phyloP scores from a whole-genome alignment of 2,113 vertebrate species.

The Noctilio leporinus region DNA sequence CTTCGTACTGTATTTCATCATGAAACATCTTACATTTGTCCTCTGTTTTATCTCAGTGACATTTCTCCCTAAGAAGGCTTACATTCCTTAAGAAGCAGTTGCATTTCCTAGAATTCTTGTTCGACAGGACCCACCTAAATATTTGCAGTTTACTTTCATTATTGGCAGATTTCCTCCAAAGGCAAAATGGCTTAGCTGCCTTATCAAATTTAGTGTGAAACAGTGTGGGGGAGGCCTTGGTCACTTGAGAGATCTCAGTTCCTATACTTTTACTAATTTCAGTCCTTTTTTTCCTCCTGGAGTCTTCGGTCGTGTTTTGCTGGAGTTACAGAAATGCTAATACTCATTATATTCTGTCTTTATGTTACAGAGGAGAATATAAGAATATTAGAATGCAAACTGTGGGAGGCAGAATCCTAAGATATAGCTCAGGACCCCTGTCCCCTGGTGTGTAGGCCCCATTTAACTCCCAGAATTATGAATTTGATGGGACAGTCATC shows the following conservation, averaged over 20 bases:
- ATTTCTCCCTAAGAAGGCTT: neutral
- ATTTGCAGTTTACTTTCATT: neutral
- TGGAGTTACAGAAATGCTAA: neutral
- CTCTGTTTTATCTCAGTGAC: neutral
- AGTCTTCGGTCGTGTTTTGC: neutral
- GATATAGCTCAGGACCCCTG: neutral
- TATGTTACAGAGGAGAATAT: neutral
- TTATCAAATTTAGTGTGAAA: neutral
- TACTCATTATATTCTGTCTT: neutral
- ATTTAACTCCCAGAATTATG: neutral
- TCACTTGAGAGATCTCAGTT: neutral
- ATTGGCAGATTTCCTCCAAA: neutral
- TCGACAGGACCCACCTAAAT: neutral
- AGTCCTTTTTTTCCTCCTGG: neutral
- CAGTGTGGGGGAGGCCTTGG: neutral
- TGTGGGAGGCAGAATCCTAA: neutral
- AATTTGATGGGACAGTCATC: no score
- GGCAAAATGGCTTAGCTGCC: neutral
- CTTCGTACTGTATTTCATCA: neutral
- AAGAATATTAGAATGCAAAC: neutral
- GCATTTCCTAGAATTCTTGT: constrained; percentile 21
- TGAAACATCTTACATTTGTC: neutral
- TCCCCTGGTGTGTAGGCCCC: neutral
- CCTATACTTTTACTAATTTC: neutral
- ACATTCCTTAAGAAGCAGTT: neutral